Percentiles rank a stretch among this genome's conserved stretches.
Conservation (phyloP, 2,113 vertebrate genomes). For the Aptenodytes patagonicus region DNA sequence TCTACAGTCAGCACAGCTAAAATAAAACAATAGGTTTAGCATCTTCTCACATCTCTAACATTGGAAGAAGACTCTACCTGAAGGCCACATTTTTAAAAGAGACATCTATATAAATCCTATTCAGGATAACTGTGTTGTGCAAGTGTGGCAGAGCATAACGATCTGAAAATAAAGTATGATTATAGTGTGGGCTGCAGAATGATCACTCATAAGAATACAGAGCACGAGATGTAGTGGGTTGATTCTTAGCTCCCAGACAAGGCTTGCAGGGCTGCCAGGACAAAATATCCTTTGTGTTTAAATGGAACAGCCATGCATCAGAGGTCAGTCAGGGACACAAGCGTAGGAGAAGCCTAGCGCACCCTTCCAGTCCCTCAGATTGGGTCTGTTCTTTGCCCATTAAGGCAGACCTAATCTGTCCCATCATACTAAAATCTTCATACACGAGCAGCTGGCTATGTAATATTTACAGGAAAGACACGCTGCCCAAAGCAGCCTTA, state of each 20-base stretch:
- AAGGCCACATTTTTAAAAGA: neutral
- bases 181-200: neutral
- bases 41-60: neutral
- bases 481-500: neutral
- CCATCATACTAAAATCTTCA: neutral
- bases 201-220: neutral
- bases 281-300: neutral
- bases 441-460: neutral
- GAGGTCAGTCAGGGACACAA: neutral
- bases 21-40: neutral
- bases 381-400: neutral
- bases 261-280: neutral
- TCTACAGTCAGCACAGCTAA: neutral
- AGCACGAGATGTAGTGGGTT: neutral
- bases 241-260: neutral
- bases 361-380: neutral
- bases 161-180: neutral
- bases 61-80: neutral
- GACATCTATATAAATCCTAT: neutral
- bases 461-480: neutral
- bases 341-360: neutral
- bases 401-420: neutral
- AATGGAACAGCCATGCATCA: neutral
- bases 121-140: neutral
- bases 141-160: neutral